Evolutionary conservation across 2,888 invertebrate species (phyloP).

Genomic region (Sipha maydis): DNA sequence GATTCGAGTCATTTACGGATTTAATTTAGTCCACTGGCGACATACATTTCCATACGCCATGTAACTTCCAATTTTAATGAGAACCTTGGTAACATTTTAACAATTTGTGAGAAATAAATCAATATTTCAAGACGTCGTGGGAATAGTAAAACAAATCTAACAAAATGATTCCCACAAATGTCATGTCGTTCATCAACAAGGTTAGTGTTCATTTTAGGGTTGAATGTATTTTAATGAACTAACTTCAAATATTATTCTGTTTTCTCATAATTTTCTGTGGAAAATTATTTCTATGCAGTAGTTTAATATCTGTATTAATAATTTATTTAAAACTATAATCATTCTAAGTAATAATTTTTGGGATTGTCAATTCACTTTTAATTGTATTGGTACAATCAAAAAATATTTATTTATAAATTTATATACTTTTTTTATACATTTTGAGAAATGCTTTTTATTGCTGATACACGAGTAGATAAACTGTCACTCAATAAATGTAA

Average conservation of each 20-base stretch:
- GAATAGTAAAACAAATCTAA: constrained; percentile 58
- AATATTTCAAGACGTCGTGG: constrained; percentile 24
- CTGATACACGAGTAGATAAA: background rate
- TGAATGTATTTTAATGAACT: constrained; percentile 46
- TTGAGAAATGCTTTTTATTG: background rate
- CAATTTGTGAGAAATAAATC: constrained; percentile 25
- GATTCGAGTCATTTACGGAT: constrained; percentile 10
- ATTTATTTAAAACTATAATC: constrained; percentile 1
- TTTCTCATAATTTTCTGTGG: constrained; percentile 22
- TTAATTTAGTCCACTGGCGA: constrained; percentile 26
- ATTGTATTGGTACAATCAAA: background rate
- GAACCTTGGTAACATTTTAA: background rate
- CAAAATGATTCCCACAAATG: constrained; percentile 89
- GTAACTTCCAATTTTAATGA: background rate
- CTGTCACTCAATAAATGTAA: constrained; percentile 18
- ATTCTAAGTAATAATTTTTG: background rate
- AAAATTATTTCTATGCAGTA: background rate
- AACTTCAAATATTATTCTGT: background rate
- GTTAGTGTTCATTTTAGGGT: constrained; percentile 71
- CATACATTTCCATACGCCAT: constrained; percentile 19
- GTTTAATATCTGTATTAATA: background rate
- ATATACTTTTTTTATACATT: background rate
- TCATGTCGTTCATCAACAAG: constrained; percentile 94
- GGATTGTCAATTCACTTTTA: background rate
- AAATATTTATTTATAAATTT: background rate